phyloP scores from a whole-genome alignment of 2,113 vertebrate genomes.

The Nothoprocta perdicaria region DNA sequence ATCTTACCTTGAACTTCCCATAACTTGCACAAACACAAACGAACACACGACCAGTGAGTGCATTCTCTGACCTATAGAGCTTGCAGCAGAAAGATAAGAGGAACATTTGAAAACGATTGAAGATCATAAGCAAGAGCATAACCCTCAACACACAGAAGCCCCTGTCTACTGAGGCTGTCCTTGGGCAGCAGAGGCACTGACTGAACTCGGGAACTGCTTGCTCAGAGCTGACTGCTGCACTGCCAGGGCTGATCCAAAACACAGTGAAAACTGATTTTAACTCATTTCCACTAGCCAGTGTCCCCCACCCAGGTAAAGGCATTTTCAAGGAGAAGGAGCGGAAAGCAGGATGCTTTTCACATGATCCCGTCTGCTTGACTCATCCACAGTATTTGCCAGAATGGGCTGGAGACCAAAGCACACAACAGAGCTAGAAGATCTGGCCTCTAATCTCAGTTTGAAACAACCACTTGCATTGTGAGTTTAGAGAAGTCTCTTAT shows the following conservation, averaged over 20 bases:
- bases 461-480: neutral
- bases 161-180: neutral
- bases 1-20: neutral
- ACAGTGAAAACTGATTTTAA: neutral
- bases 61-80: neutral
- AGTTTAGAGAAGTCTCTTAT: neutral
- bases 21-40: neutral
- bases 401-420: neutral
- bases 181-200: neutral
- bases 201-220: neutral
- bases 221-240: neutral
- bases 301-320: neutral
- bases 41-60: no score
- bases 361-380: neutral
- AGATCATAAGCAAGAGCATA: neutral
- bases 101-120: neutral
- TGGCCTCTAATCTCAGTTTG: neutral
- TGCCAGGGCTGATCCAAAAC: neutral
- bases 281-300: neutral
- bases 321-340: neutral
- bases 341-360: neutral
- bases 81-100: neutral
- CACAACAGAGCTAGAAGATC: neutral
- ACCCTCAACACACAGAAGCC: neutral
- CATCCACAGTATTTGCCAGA: neutral